Conservation (phyloP, 2,113 vertebrate genomes). For the Silurus glanis region DNA sequence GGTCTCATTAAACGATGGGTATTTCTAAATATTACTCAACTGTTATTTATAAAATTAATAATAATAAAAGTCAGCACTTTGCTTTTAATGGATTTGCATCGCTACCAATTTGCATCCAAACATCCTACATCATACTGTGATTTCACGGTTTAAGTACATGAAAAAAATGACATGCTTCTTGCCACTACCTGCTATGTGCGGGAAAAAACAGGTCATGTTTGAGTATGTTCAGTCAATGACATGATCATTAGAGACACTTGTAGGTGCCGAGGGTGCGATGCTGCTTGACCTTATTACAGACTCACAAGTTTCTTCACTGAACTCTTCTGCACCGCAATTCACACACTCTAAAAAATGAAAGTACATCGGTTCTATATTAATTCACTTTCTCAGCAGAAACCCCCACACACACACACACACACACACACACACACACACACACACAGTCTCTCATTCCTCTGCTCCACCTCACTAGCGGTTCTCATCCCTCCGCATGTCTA, state of each 20-base stretch:
- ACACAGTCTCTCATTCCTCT: not conserved
- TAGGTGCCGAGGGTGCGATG: not conserved
- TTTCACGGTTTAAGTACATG: not conserved
- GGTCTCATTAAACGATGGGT: not conserved
- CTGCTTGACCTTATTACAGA: slow-evolving; percentile 4
- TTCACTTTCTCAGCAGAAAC: slow-evolving; percentile 6
- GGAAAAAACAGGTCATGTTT: slow-evolving; percentile 19
- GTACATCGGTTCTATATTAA: not conserved
- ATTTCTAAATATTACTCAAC: not conserved
- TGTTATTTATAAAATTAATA: not conserved
- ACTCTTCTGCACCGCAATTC: not conserved
- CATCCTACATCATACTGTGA: not conserved
- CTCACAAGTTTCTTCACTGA: not conserved
- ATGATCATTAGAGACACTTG: not conserved
- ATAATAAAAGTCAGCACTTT: not conserved
- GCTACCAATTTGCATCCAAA: not conserved
- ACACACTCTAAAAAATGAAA: not conserved
- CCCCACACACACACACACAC: too few species aligned
- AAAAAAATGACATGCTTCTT: not conserved
- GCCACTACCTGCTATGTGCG: not conserved
- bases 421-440: not conserved
- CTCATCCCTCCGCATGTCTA: slow-evolving; percentile 47
- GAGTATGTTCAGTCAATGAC: slow-evolving; percentile 14
- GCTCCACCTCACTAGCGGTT: slow-evolving; percentile 24
- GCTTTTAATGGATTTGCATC: not conserved